A percentile compares a stretch with the other conserved stretches of the same genome.
These are phyloP conservation scores for Drosophila rellima DNA, from an alignment of 2,888 invertebrate genomes.

Conservation along the genomic window DNA sequence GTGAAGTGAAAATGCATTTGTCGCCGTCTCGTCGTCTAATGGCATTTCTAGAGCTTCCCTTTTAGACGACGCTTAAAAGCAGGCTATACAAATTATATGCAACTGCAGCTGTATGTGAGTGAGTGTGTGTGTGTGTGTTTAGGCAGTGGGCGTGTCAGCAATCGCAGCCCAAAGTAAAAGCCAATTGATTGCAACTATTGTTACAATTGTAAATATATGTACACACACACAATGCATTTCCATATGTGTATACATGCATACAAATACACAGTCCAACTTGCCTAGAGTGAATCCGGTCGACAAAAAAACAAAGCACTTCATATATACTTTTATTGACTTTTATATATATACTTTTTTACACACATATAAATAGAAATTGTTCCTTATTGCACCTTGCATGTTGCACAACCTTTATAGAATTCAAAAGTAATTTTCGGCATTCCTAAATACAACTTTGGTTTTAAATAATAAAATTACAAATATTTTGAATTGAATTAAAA, in stretches of 20 bases:
- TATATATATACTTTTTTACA: neutral
- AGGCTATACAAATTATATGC: slow-evolving; percentile 21
- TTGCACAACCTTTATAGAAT: no score
- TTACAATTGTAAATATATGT: slow-evolving; percentile 14
- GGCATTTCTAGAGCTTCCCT: slow-evolving; percentile 69
- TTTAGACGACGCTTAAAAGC: slow-evolving; percentile 62
- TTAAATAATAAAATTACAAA: no score
- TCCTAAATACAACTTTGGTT: no score
- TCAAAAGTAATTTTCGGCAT: no score
- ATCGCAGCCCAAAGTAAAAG: slow-evolving; percentile 6
- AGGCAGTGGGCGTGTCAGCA: slow-evolving; percentile 39
- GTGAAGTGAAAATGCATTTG: slow-evolving; percentile 61
- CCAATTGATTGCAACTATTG: slow-evolving; percentile 61
- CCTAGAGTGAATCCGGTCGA: neutral
- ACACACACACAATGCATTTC: slow-evolving; percentile 20
- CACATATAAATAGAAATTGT: no score
- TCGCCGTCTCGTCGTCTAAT: slow-evolving; percentile 35
- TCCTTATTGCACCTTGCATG: no score
- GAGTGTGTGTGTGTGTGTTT: slow-evolving; percentile 2
- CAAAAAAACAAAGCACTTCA: neutral
- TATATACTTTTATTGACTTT: no score
- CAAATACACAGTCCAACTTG: neutral
- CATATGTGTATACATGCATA: slow-evolving; percentile 2
- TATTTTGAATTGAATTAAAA: no score
- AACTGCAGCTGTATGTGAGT: slow-evolving; percentile 22